A percentile compares a stretch with the other conserved stretches of the same genome.
These are phyloP conservation scores for Pluvialis apricaria DNA, from an alignment of 2,113 vertebrate genomes.

Conservation along the genomic window DNA sequence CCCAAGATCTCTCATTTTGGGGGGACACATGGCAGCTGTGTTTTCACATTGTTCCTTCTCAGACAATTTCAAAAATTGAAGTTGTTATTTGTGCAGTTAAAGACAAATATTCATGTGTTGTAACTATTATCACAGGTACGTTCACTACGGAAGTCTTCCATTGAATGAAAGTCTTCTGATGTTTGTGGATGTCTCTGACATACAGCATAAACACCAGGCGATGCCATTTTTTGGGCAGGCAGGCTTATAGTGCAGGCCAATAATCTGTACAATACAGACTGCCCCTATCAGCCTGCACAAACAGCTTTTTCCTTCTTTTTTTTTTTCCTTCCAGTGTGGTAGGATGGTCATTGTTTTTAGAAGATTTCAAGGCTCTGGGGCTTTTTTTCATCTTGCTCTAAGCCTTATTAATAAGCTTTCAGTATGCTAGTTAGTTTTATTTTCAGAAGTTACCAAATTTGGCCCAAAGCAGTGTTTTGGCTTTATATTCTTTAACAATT, in stretches of 20 bases:
- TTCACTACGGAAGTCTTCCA: not conserved
- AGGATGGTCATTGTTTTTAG: not conserved
- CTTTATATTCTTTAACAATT: not conserved
- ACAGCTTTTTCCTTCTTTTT: not conserved
- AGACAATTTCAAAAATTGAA: not conserved
- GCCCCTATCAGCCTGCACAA: not conserved
- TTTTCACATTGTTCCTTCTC: not conserved
- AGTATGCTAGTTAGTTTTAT: not conserved
- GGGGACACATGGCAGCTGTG: not conserved
- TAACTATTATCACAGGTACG: accelerated
- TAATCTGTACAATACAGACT: not conserved
- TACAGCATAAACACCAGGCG: not conserved
- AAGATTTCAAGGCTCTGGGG: not conserved
- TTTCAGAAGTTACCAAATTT: not conserved
- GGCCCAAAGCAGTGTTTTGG: not conserved
- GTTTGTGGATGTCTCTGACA: accelerated
- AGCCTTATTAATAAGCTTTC: not conserved
- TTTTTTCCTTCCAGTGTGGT: not conserved
- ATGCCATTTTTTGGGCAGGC: accelerated
- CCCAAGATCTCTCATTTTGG: not conserved
- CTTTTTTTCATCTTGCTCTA: not conserved
- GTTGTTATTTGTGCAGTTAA: not conserved
- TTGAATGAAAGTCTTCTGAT: not conserved
- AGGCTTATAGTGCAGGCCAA: not conserved
- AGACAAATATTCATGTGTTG: not conserved